Percentiles rank a stretch among this genome's conserved stretches.
These are phyloP conservation scores for Clarias gariepinus DNA, from an alignment of 2,113 vertebrate genomes.

Conservation along the genomic window DNA sequence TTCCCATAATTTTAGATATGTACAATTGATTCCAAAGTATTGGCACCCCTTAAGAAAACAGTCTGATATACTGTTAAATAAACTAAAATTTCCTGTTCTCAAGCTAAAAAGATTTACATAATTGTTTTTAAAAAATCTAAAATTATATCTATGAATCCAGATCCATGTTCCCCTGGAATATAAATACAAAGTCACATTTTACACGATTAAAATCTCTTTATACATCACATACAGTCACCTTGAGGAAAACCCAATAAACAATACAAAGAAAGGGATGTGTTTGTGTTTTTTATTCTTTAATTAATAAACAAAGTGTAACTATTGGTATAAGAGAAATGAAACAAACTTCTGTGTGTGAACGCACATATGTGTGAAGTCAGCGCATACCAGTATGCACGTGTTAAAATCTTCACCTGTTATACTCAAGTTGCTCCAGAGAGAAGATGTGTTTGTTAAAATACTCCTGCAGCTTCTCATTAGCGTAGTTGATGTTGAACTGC, in stretches of 20 bases:
- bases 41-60: not conserved
- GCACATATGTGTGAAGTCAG: not conserved
- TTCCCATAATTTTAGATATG: not conserved
- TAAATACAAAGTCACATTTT: not conserved
- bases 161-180: not conserved
- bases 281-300: no score
- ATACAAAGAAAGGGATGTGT: no score
- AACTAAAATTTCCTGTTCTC: not conserved
- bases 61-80: not conserved
- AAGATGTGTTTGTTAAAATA: slow-evolving; percentile 97
- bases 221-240: not conserved
- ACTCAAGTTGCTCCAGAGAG: slow-evolving; percentile 91
- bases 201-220: not conserved
- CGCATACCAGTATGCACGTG: not conserved
- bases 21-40: not conserved
- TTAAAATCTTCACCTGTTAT: slow-evolving; percentile 79
- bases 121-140: not conserved
- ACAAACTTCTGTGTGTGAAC: not conserved
- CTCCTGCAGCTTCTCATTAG: slow-evolving; percentile 92
- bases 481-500: slow-evolving; percentile 94
- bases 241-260: not conserved
- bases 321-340: not conserved
- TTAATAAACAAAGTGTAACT: not conserved
- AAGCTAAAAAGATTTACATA: not conserved
- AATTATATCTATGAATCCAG: not conserved